These are phyloP conservation scores for human DNA, from an alignment of 2,113 vertebrate species.

Conservation along the genomic window GRCh38 chr3:122975501-122976000, in stretches of 20 bases:
- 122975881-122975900: not conserved
- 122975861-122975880: not conserved
- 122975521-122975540: not conserved
- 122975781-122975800: not conserved
- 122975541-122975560: not conserved
- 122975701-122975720: not conserved
- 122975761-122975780: constrained; percentile 36
- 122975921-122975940: not conserved
- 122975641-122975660: constrained; percentile 41
- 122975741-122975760: not conserved
- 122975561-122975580: not conserved
- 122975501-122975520: not conserved
- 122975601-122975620: not conserved
- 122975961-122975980: not conserved
- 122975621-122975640: not conserved
- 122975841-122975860: not conserved
- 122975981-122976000: not conserved
- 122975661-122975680: not conserved
- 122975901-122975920: not conserved
- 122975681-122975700: not conserved
- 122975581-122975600: constrained; percentile 13
- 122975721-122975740: not conserved
- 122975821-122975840: not conserved
- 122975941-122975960: not conserved
- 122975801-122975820: constrained; percentile 34